Base-by-base conservation (phyloP, 2,113 vertebrate genomes). In the Gallinago undulata region DNA sequence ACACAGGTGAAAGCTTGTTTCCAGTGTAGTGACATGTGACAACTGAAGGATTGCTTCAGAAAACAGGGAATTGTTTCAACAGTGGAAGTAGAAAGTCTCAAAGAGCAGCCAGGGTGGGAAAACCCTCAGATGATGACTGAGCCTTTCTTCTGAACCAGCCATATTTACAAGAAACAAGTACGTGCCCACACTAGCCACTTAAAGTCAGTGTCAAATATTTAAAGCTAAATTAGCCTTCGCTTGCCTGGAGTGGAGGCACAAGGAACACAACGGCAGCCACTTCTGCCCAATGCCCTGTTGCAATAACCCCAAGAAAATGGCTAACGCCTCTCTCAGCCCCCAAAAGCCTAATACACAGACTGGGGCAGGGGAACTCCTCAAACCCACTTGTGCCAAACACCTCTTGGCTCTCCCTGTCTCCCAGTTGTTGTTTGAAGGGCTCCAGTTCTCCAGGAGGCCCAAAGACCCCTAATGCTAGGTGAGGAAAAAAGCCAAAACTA, bases 361-460 rank as follows among this genome's bases (percentile, higher is more conserved):
- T 1, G 1, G 43, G 27, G 22, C 59, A 87, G 19, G 6, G 28
- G 11, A 79, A 8, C 8, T 7, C 11, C 57, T 48, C 48, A 84
- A 56, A 66, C 9, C 10, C n/a, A 48, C 18, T 37, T 55, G 3
- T 67, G 27, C 10, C 45, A 83, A 80, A 57, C 27, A n/a, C 35
- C 2, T 0, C 35, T 69, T 0, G 0, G 19, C 64, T 82, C 10
- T 1, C 18, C 10, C 28, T 31, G 24, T 16, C 10, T 23, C 22
- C 39, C 10, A 21, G 47, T 19, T 56, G 47, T 37, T 62, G 11
- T 67, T 78, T 77, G 51, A 74, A 87, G 33, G 23, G 27, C 48
- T 76, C 31, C 1, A 3, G 21, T 13, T 88, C 55, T 55, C 37
- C n/a, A n/a, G 25, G 25, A 86, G 28, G 16, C 28, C 33, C 51